Base-by-base conservation (phyloP, 2,113 vertebrate genomes). In the Perca flavescens region DNA sequence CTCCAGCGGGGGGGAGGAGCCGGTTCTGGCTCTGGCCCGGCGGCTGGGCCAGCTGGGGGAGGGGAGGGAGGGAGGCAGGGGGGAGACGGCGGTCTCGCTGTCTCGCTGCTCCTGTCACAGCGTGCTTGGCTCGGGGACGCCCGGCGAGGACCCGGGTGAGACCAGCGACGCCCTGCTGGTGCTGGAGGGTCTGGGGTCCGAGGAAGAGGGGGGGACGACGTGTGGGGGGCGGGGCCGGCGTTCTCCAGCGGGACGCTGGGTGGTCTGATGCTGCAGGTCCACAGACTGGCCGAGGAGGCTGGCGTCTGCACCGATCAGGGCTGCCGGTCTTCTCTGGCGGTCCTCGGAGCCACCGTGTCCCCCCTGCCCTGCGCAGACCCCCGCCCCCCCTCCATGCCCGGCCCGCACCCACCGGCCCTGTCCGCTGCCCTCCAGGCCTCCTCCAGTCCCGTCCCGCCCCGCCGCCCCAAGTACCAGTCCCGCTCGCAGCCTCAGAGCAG, bases 121-220 rank as follows among this genome's bases (percentile, higher is more conserved):
- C 0, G 60, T 92, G 1, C 76, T 92, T 76, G 62, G 66, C 16
- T 68, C 90, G 0, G 86, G 89, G 11, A 1, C 80, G 0, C 82
- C 81, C 0, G 74, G 88, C 0, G 94, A 95, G 85, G 94, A 94
- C 71, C 93, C 94, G 0, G 92, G 96, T 6, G 96, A 97, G 78
- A 97, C 96, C 63, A 97, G 97, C 74, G 97, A 97, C 1, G 96
- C 97, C 16, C 92, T 97, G 71, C 89, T 97, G 77, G 96, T 97
- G 19, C 90, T 97, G 70, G 96, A 97, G 56, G 97, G 95, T 53
- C 89, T 96, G 79, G 96, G 96, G 4, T 95, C 96, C 10, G 96
- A 95, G 60, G 95, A 96, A 74, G 86, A 84, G 5, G 58, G n/a
- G 0, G 57, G 67, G 3, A 80, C 74, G 25, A 16, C 1, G 0